These are phyloP conservation scores for Drymonia ruficornis DNA, from an alignment of 2,888 invertebrate species.

Conservation along the genomic window DNA sequence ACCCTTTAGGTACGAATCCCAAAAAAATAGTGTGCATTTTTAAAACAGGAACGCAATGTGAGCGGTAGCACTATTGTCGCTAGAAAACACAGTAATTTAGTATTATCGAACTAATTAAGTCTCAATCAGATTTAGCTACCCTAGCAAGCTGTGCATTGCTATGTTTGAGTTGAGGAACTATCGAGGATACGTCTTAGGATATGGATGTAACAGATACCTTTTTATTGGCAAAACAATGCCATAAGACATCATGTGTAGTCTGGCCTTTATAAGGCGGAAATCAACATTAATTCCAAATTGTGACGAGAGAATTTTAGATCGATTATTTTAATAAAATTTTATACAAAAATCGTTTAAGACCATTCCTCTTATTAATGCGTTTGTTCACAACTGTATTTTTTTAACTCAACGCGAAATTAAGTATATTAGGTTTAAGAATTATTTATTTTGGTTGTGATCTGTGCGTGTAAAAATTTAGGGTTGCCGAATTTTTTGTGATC, in stretches of 20 bases:
- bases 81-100: too few species aligned
- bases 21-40: too few species aligned
- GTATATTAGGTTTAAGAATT: constrained; percentile 33
- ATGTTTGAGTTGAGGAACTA: too few species aligned
- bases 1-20: too few species aligned
- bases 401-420: constrained; percentile 19
- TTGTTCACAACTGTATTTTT: constrained; percentile 27
- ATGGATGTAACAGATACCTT: background rate
- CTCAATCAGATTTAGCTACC: too few species aligned
- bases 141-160: too few species aligned
- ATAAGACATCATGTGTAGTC: too few species aligned
- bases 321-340: background rate
- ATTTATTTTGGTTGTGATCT: constrained; percentile 46
- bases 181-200: too few species aligned
- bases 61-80: too few species aligned
- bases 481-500: background rate
- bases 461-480: background rate
- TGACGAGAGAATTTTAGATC: background rate
- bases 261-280: background rate
- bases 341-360: background rate
- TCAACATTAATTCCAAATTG: background rate
- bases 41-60: too few species aligned
- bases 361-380: constrained; percentile 11
- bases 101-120: too few species aligned
- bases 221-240: background rate